Conservation (phyloP, 2,888 invertebrate species). For the Rhogogaster chlorosoma region DNA sequence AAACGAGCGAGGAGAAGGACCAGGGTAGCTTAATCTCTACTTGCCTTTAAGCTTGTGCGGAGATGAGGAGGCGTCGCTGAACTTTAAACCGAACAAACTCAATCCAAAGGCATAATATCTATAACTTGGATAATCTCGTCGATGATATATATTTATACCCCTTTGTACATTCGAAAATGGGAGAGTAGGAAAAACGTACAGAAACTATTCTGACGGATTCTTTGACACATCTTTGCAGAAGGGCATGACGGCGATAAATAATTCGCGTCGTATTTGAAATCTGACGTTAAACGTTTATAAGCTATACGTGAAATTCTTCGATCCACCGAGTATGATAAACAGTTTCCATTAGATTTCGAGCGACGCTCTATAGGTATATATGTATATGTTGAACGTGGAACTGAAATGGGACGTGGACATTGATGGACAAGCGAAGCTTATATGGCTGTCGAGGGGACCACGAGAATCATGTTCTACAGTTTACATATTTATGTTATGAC, state of each 20-base stretch:
- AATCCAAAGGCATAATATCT: neutral
- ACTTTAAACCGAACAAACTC: constrained; percentile 31
- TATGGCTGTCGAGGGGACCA: constrained; percentile 65
- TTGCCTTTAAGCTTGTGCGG: constrained; percentile 46
- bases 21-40: constrained; percentile 55
- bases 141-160: neutral
- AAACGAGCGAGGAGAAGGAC: constrained; percentile 14
- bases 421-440: constrained; percentile 77
- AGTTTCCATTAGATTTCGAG: constrained; percentile 69
- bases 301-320: constrained; percentile 31
- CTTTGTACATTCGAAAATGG: neutral
- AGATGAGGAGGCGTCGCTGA: constrained; percentile 37
- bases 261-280: neutral
- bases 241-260: constrained; percentile 1
- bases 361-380: constrained; percentile 65
- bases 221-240: neutral
- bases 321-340: constrained; percentile 69
- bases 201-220: neutral
- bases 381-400: constrained; percentile 63
- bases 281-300: constrained; percentile 30
- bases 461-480: constrained; percentile 63
- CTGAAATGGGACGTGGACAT: constrained; percentile 71
- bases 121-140: neutral
- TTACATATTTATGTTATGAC: constrained; percentile 78
- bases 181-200: neutral